phyloP scores from a whole-genome alignment of 2,888 invertebrate genomes.

The Aphodius sticticus region DNA sequence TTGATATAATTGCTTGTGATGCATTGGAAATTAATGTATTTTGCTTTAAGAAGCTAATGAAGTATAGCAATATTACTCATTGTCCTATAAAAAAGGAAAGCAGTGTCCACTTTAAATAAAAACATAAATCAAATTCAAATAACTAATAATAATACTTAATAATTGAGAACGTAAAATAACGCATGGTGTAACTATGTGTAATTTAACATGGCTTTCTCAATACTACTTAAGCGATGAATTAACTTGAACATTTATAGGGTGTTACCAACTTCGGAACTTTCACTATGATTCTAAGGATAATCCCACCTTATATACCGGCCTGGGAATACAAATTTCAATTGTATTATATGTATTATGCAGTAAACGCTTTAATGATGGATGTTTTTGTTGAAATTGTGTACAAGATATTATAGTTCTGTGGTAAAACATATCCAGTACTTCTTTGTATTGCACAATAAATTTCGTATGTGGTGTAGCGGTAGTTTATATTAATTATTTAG shows the following conservation, averaged over 20 bases:
- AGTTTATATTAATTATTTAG: too few relatives aligned
- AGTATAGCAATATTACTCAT: background rate
- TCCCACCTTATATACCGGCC: background rate
- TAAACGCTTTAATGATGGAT: background rate
- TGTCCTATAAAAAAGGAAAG: background rate
- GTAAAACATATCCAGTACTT: background rate
- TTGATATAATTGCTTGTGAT: background rate
- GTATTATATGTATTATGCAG: background rate
- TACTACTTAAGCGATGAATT: too few relatives aligned
- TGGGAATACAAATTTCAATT: background rate
- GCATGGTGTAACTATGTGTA: too few relatives aligned
- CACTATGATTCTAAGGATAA: background rate
- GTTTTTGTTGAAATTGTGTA: background rate
- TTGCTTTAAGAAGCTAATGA: background rate
- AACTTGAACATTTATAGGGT: background rate
- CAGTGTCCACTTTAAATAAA: too few relatives aligned
- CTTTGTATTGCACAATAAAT: background rate
- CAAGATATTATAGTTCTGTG: background rate
- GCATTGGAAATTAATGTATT: background rate
- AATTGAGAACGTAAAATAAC: too few relatives aligned
- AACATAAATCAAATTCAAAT: too few relatives aligned
- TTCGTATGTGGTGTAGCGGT: too few relatives aligned
- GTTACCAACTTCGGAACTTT: background rate
- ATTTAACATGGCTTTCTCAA: too few relatives aligned
- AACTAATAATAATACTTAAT: too few relatives aligned